Evolutionary conservation across 2,113 vertebrate species (phyloP).

Genomic region (Dasyprocta punctata): DNA sequence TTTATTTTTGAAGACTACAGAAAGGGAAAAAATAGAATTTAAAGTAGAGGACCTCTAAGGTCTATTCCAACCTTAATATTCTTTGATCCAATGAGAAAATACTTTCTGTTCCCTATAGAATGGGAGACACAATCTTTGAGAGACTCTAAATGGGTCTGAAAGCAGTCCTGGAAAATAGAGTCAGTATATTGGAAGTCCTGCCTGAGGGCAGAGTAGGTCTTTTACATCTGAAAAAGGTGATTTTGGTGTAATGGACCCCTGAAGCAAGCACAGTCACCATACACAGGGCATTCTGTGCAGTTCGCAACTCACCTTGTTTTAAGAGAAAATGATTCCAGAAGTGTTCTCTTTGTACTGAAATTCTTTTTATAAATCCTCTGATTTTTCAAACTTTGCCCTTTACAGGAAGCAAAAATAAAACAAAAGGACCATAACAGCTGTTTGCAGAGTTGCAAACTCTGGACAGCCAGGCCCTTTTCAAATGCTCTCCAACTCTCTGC

Average conservation of each 20-base stretch:
- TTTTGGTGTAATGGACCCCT: background rate
- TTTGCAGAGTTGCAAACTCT: constrained; percentile 71
- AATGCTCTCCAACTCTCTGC: constrained; percentile 58
- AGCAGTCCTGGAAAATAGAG: constrained; percentile 38
- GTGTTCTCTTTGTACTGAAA: constrained; percentile 53
- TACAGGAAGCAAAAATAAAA: constrained; percentile 76
- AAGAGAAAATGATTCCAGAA: constrained; percentile 63
- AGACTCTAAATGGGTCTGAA: constrained; percentile 54
- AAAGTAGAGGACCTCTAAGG: constrained; percentile 12
- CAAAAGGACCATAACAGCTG: constrained; percentile 71
- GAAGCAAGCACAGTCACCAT: background rate
- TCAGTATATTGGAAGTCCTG: background rate
- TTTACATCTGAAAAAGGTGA: constrained; percentile 52
- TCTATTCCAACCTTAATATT: constrained; percentile 31
- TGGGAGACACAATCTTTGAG: background rate
- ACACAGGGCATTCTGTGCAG: background rate
- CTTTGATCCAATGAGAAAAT: constrained; percentile 30
- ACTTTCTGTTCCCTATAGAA: background rate
- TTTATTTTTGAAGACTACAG: background rate
- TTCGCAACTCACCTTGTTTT: constrained; percentile 56
- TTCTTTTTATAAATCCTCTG: constrained; percentile 58
- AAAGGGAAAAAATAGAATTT: constrained; percentile 27
- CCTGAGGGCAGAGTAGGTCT: constrained; percentile 17
- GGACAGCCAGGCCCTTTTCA: constrained; percentile 80
- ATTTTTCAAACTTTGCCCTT: constrained; percentile 75